phyloP scores from a whole-genome alignment of 2,113 vertebrate species.

The Anguilla rostrata region DNA sequence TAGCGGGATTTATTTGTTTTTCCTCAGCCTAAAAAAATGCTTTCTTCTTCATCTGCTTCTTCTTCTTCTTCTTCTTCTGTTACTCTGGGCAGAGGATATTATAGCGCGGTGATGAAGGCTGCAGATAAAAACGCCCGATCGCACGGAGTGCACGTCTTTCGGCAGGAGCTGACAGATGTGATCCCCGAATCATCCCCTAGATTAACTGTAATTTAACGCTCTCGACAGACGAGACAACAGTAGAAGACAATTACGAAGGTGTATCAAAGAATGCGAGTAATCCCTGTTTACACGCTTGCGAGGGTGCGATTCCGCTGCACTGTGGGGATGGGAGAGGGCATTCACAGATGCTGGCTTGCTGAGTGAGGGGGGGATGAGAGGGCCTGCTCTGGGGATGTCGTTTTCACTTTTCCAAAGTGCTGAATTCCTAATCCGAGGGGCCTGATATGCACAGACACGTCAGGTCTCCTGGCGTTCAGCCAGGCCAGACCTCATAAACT shows the following conservation, averaged over 20 bases:
- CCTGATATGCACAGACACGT: conserved; percentile 25
- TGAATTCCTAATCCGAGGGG: conserved; percentile 23
- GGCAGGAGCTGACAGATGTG: conserved; percentile 63
- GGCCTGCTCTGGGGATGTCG: conserved; percentile 10
- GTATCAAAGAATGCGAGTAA: conserved; percentile 65
- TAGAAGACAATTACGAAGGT: conserved; percentile 62
- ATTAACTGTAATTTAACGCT: conserved; percentile 68
- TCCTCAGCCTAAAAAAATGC: conserved; percentile 61
- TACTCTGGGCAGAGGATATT: not conserved
- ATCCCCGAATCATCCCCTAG: conserved; percentile 64
- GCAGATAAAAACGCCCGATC: conserved; percentile 54
- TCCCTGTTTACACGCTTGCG: conserved; percentile 51
- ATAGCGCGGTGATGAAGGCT: conserved; percentile 21
- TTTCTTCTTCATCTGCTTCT: conserved; percentile 59
- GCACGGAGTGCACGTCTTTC: conserved; percentile 59
- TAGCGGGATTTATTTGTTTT: conserved; percentile 57
- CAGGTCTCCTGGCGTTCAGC: not conserved
- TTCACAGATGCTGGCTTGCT: conserved; percentile 9
- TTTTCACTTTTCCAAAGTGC: conserved; percentile 29
- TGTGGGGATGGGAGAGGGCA: conserved; percentile 10
- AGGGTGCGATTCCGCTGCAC: conserved; percentile 45
- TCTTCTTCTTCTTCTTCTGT: conserved; percentile 36
- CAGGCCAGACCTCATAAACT: conserved; percentile 14
- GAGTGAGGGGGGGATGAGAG: conserved; percentile 12
- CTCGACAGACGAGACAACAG: conserved; percentile 71